Evolutionary conservation across 2,113 vertebrate genomes (phyloP).

Genomic region (Vimba vimba): DNA sequence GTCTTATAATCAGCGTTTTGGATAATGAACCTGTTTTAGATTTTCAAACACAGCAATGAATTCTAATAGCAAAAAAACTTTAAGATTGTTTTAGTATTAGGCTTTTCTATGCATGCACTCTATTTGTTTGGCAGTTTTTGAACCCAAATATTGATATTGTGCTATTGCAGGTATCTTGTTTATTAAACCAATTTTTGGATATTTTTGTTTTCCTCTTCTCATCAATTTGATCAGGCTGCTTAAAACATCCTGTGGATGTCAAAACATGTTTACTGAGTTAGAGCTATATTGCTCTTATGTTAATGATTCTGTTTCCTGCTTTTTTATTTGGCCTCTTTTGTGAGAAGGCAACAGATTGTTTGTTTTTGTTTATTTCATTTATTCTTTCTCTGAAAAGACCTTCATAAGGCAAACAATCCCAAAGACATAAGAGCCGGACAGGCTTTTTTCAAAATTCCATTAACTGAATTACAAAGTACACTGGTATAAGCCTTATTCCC

Average conservation of each 20-base stretch:
- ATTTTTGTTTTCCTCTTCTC: conserved; percentile 31
- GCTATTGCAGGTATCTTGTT: not conserved
- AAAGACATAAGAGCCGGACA: not conserved
- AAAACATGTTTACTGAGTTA: conserved; percentile 10
- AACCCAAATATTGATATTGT: not conserved
- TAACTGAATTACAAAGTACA: conserved; percentile 6
- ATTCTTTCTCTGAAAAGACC: not conserved
- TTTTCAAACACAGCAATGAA: not conserved
- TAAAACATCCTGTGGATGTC: conserved; percentile 5
- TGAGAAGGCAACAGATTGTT: not conserved
- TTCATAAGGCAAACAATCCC: not conserved
- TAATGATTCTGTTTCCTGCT: not conserved
- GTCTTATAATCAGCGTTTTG: not conserved
- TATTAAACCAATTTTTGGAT: not conserved
- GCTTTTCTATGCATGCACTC: not conserved
- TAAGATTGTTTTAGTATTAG: not conserved
- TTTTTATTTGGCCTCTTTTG: not conserved
- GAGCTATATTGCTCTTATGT: not conserved
- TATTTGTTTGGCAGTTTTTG: conserved; percentile 5
- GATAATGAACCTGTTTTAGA: not conserved
- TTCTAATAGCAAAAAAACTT: not conserved
- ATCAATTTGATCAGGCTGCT: not conserved
- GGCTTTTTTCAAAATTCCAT: conserved; percentile 1
- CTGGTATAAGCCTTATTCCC: not conserved
- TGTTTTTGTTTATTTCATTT: conserved; percentile 14